Base-by-base conservation (phyloP, 2,888 invertebrate genomes). In the Drosophila subquinaria region DNA sequence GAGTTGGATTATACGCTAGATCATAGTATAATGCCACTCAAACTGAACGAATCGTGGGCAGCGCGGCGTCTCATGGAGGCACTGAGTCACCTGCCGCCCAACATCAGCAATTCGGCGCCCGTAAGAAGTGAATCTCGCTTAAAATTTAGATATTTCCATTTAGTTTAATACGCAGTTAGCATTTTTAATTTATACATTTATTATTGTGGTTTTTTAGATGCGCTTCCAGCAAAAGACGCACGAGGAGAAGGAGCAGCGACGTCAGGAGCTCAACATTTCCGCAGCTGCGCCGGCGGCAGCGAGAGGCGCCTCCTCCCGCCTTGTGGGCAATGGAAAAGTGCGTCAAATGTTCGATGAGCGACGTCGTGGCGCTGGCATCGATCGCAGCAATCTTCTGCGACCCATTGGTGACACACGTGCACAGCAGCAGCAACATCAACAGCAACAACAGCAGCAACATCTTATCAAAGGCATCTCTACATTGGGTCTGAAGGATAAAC, bases 331-430 rank as follows among this genome's bases (percentile, higher is more conserved):
- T 53, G 93, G 93, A 56, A 93, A 92, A 73, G 97, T 97, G 33
- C 95, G 97, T 13, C 97, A 97, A 93, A 96, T 97, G 96, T 97
- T 97, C 89, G 96, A 97, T 89, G 97, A 97, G 91, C 94, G 96
- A 30, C 94, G 96, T 42, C 96, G 96, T 80, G 94, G 94, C 65
- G 95, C 95, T 3, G 96, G 96, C 38, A 95, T 96, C 76, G 97
- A 97, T 93, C 95, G 96, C 84, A 96, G 97, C 90, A 96, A 97
- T 92, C 97, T 96, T 0, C 93, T 97, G 1, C 96, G 96, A 88
- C 97, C 97, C 0, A 94, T 97, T 62, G 94, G 94, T 83, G 76
- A 69, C 2, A 93, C 93, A 5, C 77, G 69, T 20, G 60, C 74
- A 9, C 42, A 62, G 10, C 40, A 59, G 1, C 60, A 61, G 3